Evolutionary conservation across 1,140 invertebrate species (phyloP), one percentile per base, ranked within the genome.

Genomic region (Goniozus legneri): DNA sequence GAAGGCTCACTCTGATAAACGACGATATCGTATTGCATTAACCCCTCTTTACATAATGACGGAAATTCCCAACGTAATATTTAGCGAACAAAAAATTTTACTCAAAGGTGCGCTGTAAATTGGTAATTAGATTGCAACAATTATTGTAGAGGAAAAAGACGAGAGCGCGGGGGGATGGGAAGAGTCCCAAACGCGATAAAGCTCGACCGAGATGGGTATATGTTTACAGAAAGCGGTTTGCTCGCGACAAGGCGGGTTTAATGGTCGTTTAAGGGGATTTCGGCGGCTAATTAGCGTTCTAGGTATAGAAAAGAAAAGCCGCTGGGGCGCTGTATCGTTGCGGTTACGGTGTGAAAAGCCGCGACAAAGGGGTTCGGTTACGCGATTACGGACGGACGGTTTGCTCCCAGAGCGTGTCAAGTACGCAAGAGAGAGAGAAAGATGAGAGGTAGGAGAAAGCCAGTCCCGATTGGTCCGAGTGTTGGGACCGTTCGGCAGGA

Each of bases 201-300:
- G 24, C 24, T 27, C 10, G 4, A 10, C 24, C 24, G 24, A 4
- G 10, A 27, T 4, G 24, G 10, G 10, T 6, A 27, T 27, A 4
- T 27, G 24, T 27, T n/a, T n/a, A n/a, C n/a, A n/a, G 24, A 27
- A 10, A 27, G 24, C 10, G 10, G 24, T 10, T 27, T 4, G 4
- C 4, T 27, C 24, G 24, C 4, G 24, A 27, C 24, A 10, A 27
- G 24, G 45, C 54, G 55, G 53, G 50, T 64, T 63, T 65, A 65
- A 65, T 65, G 63, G 59, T 50, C 60, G 63, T 65, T 65, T 65
- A 65, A 64, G 63, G 61, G 63, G 61, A 64, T 65, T 65, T 64
- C 49, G 61, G 47, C 56, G 55, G 58, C 60, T 63, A 65, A 65
- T 65, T 65, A 65, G 56, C 56, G 50, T 43, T 30, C 34, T 21